Base-by-base conservation (phyloP, 2,888 invertebrate genomes). In the Rapana venosa region DNA sequence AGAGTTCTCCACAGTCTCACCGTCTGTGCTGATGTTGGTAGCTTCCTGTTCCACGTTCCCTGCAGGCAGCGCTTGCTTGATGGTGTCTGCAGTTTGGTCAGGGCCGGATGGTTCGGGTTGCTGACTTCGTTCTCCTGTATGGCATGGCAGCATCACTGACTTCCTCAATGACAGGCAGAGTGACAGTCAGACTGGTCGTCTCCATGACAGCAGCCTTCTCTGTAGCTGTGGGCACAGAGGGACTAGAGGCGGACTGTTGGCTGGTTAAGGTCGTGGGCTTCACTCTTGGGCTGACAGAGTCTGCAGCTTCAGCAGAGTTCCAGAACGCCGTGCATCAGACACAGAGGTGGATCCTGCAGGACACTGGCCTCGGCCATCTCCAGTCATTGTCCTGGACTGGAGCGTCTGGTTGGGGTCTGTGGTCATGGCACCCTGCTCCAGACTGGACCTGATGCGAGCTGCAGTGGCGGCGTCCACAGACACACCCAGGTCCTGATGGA, bases 111-210 rank as follows among this genome's bases (percentile, higher is more conserved):
- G 47, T 83, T 36, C 22, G 47, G 26, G 6, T 47, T 22, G 15
- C 47, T 22, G 22, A 26, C 81, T 47, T 35, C 77, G 35, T 32
- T 79, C 17, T 83, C 81, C 11, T 83, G 47, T 47, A 22, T 35
- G 32, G 15, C 17, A 15, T 83, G 81, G 81, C 36, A 36, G 36
- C 26, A 30, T 89, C 89, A 26, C 22, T 74, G 74, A 15, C 56
- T 32, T 89, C 84, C 66, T 56, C 89, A 47, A 84, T 79, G 15
- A 36, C 85, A 74, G 89, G 89, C 56, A 89, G 30, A 4, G 66
- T 89, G 47, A 89, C 89, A 30, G 70, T 89, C n/a, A 89, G 74
- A 74, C 89, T 74, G 47, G 83, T 85, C n/a, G 89, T 22, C 70
- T 89, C 85, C 26, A 0, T 17, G 17, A 22, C 70, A 0, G 56